phyloP scores from a whole-genome alignment of 2,797 vertebrate genomes.

The Hylomyscus alleni region DNA sequence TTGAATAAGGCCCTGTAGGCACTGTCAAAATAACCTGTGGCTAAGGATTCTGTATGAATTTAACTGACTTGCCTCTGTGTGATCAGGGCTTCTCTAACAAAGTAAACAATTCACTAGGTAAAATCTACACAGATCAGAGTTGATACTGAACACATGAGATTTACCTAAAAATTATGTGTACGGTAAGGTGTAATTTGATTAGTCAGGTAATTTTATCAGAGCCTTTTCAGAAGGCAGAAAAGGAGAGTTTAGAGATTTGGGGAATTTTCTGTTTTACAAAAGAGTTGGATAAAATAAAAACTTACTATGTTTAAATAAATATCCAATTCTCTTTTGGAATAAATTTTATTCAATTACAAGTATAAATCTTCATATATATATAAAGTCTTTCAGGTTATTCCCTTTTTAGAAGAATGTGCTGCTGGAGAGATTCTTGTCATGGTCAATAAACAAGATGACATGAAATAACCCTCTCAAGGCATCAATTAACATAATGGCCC shows the following conservation, averaged over 20 bases:
- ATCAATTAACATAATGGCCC: constrained; percentile 83
- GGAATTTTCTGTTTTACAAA: constrained; percentile 52
- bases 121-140: not conserved
- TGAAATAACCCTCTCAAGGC: constrained; percentile 76
- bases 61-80: not conserved
- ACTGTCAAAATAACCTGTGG: not conserved
- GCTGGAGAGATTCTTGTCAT: constrained; percentile 74
- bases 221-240: constrained; percentile 58
- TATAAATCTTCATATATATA: constrained; percentile 77
- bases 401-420: constrained; percentile 71
- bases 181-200: constrained; percentile 54
- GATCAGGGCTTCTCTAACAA: constrained; percentile 3
- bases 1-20: not conserved
- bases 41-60: constrained; percentile 39
- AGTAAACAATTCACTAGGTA: not conserved
- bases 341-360: constrained; percentile 83
- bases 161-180: not conserved
- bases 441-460: constrained; percentile 84
- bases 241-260: constrained; percentile 60
- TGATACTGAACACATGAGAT: not conserved
- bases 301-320: constrained; percentile 61
- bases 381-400: constrained; percentile 23
- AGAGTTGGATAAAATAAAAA: constrained; percentile 9
- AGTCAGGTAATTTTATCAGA: constrained; percentile 51
- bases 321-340: constrained; percentile 65